A percentile compares a stretch with the other conserved stretches of the same genome.
Evolutionary conservation across 2,113 vertebrate species (phyloP).

Genomic region (Micronycteris hirsuta): DNA sequence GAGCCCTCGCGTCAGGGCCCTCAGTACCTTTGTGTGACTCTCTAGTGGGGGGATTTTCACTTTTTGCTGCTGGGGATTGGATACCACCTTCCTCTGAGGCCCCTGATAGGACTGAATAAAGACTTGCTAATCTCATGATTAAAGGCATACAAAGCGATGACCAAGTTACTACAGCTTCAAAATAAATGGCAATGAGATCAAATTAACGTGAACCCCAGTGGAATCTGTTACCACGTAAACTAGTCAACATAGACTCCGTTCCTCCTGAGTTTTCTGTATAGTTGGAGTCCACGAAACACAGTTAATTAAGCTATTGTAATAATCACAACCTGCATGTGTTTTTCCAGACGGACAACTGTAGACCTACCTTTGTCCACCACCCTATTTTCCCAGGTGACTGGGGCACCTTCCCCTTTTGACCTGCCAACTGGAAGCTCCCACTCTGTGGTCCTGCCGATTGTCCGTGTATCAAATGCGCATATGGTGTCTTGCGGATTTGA

Average conservation of each 20-base stretch:
- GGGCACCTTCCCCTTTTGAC: background rate
- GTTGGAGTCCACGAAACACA: background rate
- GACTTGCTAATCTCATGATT: background rate
- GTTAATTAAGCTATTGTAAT: background rate
- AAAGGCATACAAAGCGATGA: background rate
- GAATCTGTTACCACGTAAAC: background rate
- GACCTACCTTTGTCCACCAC: background rate
- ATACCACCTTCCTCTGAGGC: background rate
- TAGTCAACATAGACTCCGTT: background rate
- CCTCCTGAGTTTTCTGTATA: background rate
- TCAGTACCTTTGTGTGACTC: background rate
- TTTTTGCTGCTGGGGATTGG: background rate
- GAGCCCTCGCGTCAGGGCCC: background rate
- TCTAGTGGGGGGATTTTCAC: too few species aligned
- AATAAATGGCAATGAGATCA: background rate
- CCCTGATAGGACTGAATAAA: background rate
- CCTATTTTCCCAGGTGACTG: background rate
- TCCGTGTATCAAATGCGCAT: background rate
- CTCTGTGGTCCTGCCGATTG: background rate
- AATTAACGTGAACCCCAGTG: background rate
- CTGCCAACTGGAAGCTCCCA: background rate
- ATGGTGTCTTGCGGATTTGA: background rate
- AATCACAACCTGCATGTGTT: background rate
- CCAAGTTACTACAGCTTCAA: background rate
- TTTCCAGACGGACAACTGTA: background rate